phyloP scores from a whole-genome alignment of 2,797 vertebrate species.

The Spondyliosoma cantharus region DNA sequence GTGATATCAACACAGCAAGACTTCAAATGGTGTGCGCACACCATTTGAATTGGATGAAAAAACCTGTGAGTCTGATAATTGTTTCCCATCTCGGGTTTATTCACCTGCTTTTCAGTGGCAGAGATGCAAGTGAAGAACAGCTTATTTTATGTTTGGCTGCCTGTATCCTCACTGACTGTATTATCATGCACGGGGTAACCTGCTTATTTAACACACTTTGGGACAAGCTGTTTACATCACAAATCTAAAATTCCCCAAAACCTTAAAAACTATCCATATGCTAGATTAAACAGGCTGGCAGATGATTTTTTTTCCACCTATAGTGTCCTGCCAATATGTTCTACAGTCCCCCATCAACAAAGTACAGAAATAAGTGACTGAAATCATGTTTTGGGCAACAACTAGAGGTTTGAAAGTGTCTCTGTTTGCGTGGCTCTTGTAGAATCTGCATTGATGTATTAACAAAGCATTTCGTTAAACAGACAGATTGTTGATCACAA shows the following conservation, averaged over 20 bases:
- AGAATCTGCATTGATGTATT: no score
- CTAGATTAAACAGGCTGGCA: background rate
- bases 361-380: background rate
- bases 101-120: constrained; percentile 17
- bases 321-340: background rate
- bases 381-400: background rate
- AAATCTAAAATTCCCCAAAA: background rate
- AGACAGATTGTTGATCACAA: no score
- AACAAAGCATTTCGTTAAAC: no score
- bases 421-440: no score
- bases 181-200: background rate
- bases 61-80: constrained; percentile 4
- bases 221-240: background rate
- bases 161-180: background rate
- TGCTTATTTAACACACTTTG: background rate
- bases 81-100: constrained; percentile 5
- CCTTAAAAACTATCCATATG: background rate
- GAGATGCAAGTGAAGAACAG: constrained; percentile 7
- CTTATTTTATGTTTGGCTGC: constrained; percentile 9
- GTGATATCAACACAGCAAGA: constrained; percentile 1
- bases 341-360: background rate
- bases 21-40: background rate
- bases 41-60: background rate
- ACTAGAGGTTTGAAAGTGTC: no score
- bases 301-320: background rate